Conservation (phyloP, 2,888 invertebrate genomes). For the Platycheirus rosarum region DNA sequence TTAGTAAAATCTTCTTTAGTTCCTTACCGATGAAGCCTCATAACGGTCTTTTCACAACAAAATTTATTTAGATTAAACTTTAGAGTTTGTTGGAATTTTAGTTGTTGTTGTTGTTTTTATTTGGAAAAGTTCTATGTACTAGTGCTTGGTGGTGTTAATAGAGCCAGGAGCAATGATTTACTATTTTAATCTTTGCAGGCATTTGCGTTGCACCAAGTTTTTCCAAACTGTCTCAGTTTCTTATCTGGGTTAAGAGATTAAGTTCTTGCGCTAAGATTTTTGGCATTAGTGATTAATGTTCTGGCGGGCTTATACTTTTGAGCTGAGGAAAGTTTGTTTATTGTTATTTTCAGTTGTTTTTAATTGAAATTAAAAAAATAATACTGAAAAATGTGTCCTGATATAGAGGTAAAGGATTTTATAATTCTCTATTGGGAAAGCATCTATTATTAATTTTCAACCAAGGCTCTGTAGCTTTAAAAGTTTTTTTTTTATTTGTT, state of each 20-base stretch:
- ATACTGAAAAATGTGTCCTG: too few relatives aligned
- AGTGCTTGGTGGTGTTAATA: conserved; percentile 60
- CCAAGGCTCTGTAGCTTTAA: too few relatives aligned
- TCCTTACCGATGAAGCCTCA: conserved; percentile 40
- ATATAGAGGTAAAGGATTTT: too few relatives aligned
- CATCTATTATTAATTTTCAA: too few relatives aligned
- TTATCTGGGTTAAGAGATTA: conserved; percentile 71
- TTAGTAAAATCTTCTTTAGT: conserved; percentile 11
- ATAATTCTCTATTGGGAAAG: too few relatives aligned
- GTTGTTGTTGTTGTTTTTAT: conserved; percentile 13
- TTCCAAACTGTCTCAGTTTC: conserved; percentile 70
- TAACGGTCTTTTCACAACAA: conserved; percentile 61
- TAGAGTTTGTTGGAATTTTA: conserved; percentile 54
- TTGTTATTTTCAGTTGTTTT: conserved; percentile 45
- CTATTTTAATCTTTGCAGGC: conserved; percentile 73
- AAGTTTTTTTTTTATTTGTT: too few relatives aligned
- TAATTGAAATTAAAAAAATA: too few relatives aligned
- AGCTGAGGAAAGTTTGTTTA: conserved; percentile 59
- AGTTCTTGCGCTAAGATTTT: conserved; percentile 72
- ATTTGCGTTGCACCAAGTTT: conserved; percentile 56
- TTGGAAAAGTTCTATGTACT: conserved; percentile 46
- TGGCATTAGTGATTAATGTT: conserved; percentile 71
- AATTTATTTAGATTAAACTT: conserved; percentile 74
- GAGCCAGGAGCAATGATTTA: conserved; percentile 68
- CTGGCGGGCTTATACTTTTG: conserved; percentile 57